Conservation (phyloP, 2,888 invertebrate genomes). For the Andricus quercusramuli region DNA sequence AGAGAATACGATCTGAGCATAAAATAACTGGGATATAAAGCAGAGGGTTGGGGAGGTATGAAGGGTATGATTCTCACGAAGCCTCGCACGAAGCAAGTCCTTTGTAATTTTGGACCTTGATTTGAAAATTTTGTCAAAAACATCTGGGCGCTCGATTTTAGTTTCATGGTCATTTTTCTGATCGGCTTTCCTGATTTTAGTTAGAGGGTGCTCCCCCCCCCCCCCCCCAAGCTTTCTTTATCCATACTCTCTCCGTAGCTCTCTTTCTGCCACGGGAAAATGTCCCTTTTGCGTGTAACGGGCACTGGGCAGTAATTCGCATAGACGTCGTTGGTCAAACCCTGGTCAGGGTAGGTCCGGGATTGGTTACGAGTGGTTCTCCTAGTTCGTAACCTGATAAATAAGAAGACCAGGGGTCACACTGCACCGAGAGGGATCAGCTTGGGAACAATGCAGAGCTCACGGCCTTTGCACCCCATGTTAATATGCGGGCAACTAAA, state of each 20-base stretch:
- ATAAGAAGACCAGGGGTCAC: constrained; percentile 73
- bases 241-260: not conserved
- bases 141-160: constrained; percentile 15
- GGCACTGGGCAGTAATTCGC: constrained; percentile 14
- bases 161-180: constrained; percentile 5
- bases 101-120: constrained; percentile 2
- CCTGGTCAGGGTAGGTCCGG: constrained; percentile 42
- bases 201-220: not conserved
- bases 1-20: not conserved
- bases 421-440: constrained; percentile 72
- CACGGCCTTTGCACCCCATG: constrained; percentile 75
- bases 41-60: not conserved
- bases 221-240: not conserved
- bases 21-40: not conserved
- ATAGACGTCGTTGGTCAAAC: constrained; percentile 35
- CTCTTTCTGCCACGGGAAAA: not conserved
- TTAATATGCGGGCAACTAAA: constrained; percentile 78
- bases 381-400: constrained; percentile 72
- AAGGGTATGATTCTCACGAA: constrained; percentile 1
- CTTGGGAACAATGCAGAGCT: constrained; percentile 70
- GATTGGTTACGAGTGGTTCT: constrained; percentile 43
- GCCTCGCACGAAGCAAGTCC: constrained; percentile 1
- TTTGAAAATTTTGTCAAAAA: constrained; percentile 1
- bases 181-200: not conserved
- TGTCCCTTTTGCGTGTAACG: not conserved